Evolutionary conservation across 2,113 vertebrate species (phyloP).

Genomic region (Varanus salvator): DNA sequence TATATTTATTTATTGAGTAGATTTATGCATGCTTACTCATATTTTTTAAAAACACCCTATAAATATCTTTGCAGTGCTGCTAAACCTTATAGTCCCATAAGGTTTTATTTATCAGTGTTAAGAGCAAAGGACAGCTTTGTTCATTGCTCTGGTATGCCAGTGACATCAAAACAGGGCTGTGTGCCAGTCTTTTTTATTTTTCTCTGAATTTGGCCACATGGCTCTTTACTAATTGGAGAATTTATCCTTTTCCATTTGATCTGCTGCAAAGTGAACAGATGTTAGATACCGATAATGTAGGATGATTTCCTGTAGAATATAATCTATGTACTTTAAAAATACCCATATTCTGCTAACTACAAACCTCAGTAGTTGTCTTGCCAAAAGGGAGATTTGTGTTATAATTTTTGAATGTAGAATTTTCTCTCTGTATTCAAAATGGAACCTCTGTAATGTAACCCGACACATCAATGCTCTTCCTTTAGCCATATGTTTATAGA

Average conservation of each 20-base stretch:
- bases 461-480: constrained; percentile 29
- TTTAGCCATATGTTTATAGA: constrained; percentile 45
- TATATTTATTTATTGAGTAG: neutral
- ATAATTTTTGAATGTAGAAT: neutral
- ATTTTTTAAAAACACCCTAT: no score
- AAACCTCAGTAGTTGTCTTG: neutral
- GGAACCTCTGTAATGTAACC: neutral
- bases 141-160: neutral
- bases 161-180: neutral
- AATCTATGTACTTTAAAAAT: neutral
- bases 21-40: neutral
- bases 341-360: neutral
- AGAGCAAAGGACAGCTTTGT: constrained; percentile 4
- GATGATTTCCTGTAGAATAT: neutral
- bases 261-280: constrained; percentile 9
- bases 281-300: constrained; percentile 1
- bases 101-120: neutral
- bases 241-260: neutral
- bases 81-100: neutral
- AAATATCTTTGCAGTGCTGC: neutral
- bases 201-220: neutral
- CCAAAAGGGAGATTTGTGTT: neutral
- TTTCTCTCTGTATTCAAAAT: neutral
- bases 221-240: neutral
- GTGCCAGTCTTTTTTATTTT: neutral